phyloP scores from a whole-genome alignment of 1,140 invertebrate species.

The Papilio dardanus region DNA sequence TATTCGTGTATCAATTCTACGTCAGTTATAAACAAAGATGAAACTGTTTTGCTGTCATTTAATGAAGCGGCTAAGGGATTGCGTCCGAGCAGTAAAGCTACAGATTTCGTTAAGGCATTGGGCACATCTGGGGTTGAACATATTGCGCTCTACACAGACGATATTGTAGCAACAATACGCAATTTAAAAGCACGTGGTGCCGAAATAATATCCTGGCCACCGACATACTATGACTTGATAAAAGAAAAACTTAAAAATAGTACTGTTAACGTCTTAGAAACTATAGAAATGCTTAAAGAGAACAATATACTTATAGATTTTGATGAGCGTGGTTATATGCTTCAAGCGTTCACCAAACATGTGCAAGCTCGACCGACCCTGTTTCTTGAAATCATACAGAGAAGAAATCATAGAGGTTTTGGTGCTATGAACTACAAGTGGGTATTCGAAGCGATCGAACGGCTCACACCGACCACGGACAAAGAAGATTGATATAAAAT shows the following conservation, averaged over 20 bases:
- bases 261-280: conserved; percentile 92
- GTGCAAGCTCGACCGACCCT: conserved; percentile 98
- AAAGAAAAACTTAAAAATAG: conserved; percentile 89
- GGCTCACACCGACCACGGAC: conserved; percentile 44
- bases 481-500: conserved; percentile 29
- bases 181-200: conserved; percentile 92
- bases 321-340: conserved; percentile 98
- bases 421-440: conserved; percentile 99
- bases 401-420: conserved; percentile 98
- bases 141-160: conserved; percentile 96
- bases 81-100: conserved; percentile 95
- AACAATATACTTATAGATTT: conserved; percentile 98
- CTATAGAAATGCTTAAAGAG: conserved; percentile 91
- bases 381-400: conserved; percentile 98
- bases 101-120: conserved; percentile 99
- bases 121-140: conserved; percentile 98
- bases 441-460: conserved; percentile 98
- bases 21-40: conserved; percentile 97
- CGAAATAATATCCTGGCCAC: conserved; percentile 94
- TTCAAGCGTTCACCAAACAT: conserved; percentile 99
- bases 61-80: conserved; percentile 98
- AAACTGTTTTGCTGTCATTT: conserved; percentile 97
- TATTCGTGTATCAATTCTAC: conserved; percentile 97
- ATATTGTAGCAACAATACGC: conserved; percentile 94
- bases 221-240: conserved; percentile 95